Evolutionary conservation across 2,113 vertebrate genomes (phyloP), one percentile per base, ranked within the genome.

Genomic region (Aythya baeri): DNA sequence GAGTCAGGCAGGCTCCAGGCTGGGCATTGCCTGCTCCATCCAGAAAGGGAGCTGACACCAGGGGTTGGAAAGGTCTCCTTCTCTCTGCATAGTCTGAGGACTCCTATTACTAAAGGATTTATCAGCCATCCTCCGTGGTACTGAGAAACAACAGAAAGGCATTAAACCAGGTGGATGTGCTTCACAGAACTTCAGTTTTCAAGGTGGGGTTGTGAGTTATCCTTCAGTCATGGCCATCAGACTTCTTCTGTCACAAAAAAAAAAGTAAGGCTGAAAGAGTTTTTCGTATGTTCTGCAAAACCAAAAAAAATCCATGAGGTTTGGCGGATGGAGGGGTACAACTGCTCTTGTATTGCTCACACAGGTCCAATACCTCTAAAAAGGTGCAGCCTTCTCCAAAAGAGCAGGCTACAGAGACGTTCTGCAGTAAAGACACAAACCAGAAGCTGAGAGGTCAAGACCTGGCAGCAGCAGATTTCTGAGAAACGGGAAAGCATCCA

Each of bases 271-370:
- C 32, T 79, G 31, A 27, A 43, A 88, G 54, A 3, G 14, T 17
- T 81, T 59, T 36, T 41, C 0, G 0, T 23, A 3, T 5, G 8
- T 31, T 54, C 61, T 66, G 29, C 73, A 81, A 61, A 83, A 49
- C 12, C 20, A 77, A 66, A 81, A 41, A 77, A 77, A 44, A 49
- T 5, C 55, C 27, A 1, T 1, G 36, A 16, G 44, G 32, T 77
- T 73, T 50, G 32, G 22, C 6, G 11, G 50, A 25, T 25, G 23
- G 50, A 38, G 62, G 12, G 14, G 23, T 6, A 10, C 31, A 72
- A 83, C 65, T 21, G 6, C 43, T 27, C 50, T 17, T n/a, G 57
- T 12, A 23, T 8, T 43, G 21, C 0, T 10, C 32, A 22, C 10
- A 49, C 36, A 59, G 58, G 52, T 17, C 16, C 26, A 20, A 44